Conservation (phyloP, 2,113 vertebrate genomes). For the Eupsittula cactorum region DNA sequence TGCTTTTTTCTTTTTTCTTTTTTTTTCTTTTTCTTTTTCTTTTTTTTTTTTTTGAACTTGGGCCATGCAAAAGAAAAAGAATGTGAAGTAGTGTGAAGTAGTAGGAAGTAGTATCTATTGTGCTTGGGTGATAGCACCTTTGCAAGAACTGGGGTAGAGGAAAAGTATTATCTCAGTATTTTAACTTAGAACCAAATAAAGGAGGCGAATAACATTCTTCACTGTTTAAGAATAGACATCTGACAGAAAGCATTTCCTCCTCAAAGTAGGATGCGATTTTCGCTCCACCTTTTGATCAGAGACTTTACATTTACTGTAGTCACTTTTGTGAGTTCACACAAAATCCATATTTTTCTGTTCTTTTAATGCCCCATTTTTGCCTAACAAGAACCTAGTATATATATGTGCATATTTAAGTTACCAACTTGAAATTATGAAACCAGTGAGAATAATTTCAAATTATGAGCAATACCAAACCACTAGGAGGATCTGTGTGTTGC, state of each 20-base stretch:
- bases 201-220: background rate
- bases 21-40: too few species aligned
- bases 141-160: background rate
- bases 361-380: background rate
- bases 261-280: background rate
- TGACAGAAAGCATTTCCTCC: background rate
- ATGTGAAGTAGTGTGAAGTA: background rate
- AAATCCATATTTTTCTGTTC: background rate
- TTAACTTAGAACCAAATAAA: background rate
- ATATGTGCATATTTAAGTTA: background rate
- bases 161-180: background rate
- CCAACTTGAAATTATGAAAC: background rate
- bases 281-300: slow-evolving; percentile 1
- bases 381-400: background rate
- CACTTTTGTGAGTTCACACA: background rate
- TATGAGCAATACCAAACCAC: background rate
- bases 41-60: background rate
- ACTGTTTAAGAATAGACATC: background rate
- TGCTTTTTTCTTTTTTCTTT: background rate
- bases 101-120: background rate
- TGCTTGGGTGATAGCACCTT: background rate
- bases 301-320: background rate
- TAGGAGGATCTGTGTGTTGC: background rate
- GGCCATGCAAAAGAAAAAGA: background rate
- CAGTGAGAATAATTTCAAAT: background rate